phyloP scores from a whole-genome alignment of 2,113 vertebrate genomes.

The Sminthopsis crassicaudata region DNA sequence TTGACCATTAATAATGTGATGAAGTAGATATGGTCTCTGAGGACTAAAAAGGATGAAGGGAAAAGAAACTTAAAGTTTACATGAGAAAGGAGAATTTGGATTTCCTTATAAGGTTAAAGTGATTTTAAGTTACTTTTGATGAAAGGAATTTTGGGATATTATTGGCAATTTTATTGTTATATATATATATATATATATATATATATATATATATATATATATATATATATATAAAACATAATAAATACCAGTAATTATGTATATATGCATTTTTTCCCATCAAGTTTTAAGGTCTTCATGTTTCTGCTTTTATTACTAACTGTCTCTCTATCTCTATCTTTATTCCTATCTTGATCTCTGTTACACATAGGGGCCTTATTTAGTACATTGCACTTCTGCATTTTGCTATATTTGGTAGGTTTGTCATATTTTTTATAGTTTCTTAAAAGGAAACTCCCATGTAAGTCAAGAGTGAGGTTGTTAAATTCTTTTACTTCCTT shows the following conservation, averaged over 20 bases:
- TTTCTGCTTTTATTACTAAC: not conserved
- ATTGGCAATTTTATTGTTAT: not conserved
- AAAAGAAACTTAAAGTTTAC: not conserved
- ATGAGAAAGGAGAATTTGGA: not conserved
- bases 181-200: not conserved
- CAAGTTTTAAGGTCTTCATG: not conserved
- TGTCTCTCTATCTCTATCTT: not conserved
- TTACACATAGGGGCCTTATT: not conserved
- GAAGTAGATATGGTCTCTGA: not conserved
- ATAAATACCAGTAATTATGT: not conserved
- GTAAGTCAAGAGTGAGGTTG: not conserved
- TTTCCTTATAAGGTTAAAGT: not conserved
- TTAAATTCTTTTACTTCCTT: not conserved
- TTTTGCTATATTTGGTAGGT: not conserved
- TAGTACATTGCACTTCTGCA: not conserved
- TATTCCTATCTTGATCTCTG: not conserved
- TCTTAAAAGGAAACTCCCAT: not conserved
- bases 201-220: not conserved
- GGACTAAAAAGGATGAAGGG: not conserved
- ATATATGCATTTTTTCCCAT: not conserved
- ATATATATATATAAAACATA: not conserved
- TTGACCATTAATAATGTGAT: conserved; percentile 26
- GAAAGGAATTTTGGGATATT: not conserved
- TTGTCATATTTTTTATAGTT: not conserved
- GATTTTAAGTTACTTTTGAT: not conserved